Conservation (phyloP, 2,113 vertebrate genomes). For the Pao palembangensis region DNA sequence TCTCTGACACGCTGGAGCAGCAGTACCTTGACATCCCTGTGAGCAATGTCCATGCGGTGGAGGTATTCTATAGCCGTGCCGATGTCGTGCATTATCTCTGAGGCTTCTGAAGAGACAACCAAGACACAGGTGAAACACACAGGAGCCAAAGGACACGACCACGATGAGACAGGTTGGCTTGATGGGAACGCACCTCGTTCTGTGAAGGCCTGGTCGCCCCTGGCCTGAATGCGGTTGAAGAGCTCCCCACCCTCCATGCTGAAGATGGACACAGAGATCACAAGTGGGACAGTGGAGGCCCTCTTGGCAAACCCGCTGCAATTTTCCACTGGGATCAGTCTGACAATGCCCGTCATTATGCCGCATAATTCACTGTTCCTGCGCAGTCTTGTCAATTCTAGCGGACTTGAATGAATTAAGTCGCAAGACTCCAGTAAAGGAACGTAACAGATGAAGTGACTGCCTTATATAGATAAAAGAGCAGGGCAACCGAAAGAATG, state of each 20-base stretch:
- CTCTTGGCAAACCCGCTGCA: conserved; percentile 13
- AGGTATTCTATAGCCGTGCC: conserved; percentile 88
- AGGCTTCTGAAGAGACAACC: conserved; percentile 79
- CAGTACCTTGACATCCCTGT: conserved; percentile 88
- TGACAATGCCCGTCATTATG: conserved; percentile 39
- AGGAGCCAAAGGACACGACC: background rate
- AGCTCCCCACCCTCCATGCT: conserved; percentile 75
- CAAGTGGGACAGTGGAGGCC: conserved; percentile 23
- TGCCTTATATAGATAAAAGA: no score
- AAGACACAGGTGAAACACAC: background rate
- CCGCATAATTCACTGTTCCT: conserved; percentile 16
- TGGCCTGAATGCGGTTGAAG: conserved; percentile 67
- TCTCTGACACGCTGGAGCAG: background rate
- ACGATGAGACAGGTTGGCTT: background rate
- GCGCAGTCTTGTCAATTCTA: background rate
- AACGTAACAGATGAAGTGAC: background rate
- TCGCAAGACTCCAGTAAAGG: background rate
- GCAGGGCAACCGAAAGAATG: no score
- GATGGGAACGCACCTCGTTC: conserved; percentile 60
- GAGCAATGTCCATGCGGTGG: conserved; percentile 86
- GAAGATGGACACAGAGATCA: conserved; percentile 46
- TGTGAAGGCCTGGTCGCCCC: conserved; percentile 72
- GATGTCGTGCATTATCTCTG: conserved; percentile 89
- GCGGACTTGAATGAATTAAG: background rate
- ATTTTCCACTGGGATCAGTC: conserved; percentile 6